These are phyloP conservation scores for Prunella himalayana DNA, from an alignment of 2,113 vertebrate genomes.

Conservation along the genomic window DNA sequence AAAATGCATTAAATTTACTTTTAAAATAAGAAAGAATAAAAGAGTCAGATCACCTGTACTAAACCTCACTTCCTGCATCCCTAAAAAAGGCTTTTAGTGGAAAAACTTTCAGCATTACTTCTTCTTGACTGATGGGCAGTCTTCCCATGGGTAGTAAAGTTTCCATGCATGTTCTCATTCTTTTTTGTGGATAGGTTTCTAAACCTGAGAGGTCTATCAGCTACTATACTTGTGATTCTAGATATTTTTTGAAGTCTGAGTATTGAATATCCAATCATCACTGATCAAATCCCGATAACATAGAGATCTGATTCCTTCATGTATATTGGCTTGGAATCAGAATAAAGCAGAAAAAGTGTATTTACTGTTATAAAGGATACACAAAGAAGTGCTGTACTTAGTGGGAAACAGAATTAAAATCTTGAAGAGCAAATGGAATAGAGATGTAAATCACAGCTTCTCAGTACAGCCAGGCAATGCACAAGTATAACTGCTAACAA, in stretches of 20 bases:
- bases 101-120: not conserved
- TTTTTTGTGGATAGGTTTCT: not conserved
- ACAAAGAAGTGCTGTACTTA: not conserved
- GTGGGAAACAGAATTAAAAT: not conserved
- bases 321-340: not conserved
- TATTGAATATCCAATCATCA: not conserved
- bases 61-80: not conserved
- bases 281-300: not conserved
- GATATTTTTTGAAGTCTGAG: not conserved
- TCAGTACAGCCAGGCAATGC: not conserved
- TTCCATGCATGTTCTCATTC: not conserved
- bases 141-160: not conserved
- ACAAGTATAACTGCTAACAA: not conserved
- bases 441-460: not conserved
- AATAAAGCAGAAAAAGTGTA: not conserved
- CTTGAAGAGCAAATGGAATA: not conserved
- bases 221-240: not conserved
- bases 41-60: not conserved
- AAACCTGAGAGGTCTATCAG: not conserved
- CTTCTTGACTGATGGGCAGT: not conserved
- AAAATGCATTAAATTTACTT: not conserved
- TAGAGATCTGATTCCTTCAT: not conserved
- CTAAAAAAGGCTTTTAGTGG: not conserved
- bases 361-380: not conserved
- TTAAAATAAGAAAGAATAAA: not conserved